Evolutionary conservation across 2,888 invertebrate genomes (phyloP), one percentile per base, ranked within the genome.

Genomic region (Leptodirus hochenwartii): DNA sequence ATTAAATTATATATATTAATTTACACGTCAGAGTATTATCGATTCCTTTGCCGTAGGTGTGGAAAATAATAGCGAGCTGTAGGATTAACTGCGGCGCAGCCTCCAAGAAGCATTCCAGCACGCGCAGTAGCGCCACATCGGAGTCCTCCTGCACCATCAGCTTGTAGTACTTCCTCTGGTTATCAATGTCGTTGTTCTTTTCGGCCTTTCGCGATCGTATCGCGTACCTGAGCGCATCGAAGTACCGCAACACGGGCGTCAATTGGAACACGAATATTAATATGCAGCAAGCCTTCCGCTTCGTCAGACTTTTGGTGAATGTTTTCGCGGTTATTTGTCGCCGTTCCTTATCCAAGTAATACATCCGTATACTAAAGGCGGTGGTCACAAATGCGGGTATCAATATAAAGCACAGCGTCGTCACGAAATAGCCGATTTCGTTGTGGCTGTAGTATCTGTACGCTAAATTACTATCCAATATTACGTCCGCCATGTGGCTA

Each of bases 101-200:
- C 53, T 81, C 81, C 25, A 81, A 53, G 50, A 80, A 81, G 50
- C 80, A 79, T 51, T 82, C 80, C 44, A 81, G 69, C 24, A 81
- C 70, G 42, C 79, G 56, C 34, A 82, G 56, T 33, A 82, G 55
- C 1, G 81, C 77, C 1, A 79, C 76, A 51, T 81, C 80, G 1
- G 78, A 72, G 48, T 81, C 81, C 45, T 80, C 81, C 41, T 74
- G 74, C 31, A 79, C 57, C 74, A 79, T 79, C 36, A 75, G 58
- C 20, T 67, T 59, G 46, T 76, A 80, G 53, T 74, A 77, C 42
- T 63, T 58, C 26, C 66, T 60, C 47, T 77, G 74, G 6, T 66
- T 61, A 10, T 56, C 53, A 3, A 53, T 50, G 43, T 77, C 69
- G 6, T 62, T 59, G 8, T 57, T 54, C 36, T 58, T 62, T 36